Evolutionary conservation across 2,113 vertebrate genomes (phyloP).

Genomic region (human (Homo sapiens)): GRCh38 chr12:41894501-41895000

Average conservation of each 20-base stretch:
- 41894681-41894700: not conserved
- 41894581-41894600: not conserved
- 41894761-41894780: too few relatives aligned
- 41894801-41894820: not conserved
- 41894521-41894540: not conserved
- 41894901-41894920: not conserved
- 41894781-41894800: not conserved
- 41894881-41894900: not conserved
- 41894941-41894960: not conserved
- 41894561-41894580: not conserved
- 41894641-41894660: not conserved
- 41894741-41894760: not conserved
- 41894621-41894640: not conserved
- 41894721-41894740: not conserved
- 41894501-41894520: not conserved
- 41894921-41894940: not conserved
- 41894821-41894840: not conserved
- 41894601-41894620: not conserved
- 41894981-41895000: not conserved
- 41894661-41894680: not conserved
- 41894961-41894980: not conserved
- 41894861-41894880: not conserved
- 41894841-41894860: too few relatives aligned
- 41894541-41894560: not conserved
- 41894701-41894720: not conserved